Evolutionary conservation across 2,797 vertebrate species (phyloP), one percentile per base, ranked within the genome.

Genomic region (Falco biarmicus): DNA sequence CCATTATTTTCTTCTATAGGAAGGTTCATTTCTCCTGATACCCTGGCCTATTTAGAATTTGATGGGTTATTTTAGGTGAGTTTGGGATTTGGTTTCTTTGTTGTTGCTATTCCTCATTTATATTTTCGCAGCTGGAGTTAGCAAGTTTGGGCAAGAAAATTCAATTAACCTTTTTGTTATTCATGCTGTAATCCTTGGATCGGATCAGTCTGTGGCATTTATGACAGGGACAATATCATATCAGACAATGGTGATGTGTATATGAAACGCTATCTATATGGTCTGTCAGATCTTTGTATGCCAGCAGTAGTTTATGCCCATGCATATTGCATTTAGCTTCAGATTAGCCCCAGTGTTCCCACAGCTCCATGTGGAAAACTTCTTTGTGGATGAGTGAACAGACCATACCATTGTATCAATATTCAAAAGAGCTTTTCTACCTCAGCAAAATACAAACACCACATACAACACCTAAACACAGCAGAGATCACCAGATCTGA

Each of bases 61-160:
- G 24, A 65, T 78, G 13, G 0, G n/a, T 80, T 89, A 60, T 70
- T 86, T 93, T 77, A 77, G 7, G 31, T 24, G 43, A 4, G 13
- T 12, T 47, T 61, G 13, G 16, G 0, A 0, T 16, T 29, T 74
- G 16, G 0, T 0, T 16, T 29, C 68, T 66, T 77, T 48, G 22
- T 56, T 34, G 24, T 25, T 85, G 13, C 63, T 60, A 3, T 26
- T 84, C 8, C 9, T 81, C 12, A 26, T 57, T 76, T 82, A 13
- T 78, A 48, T 88, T 73, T 90, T 93, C 63, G 73, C 25, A 59
- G 14, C 16, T 83, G 61, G 20, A 80, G 10, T 37, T 77, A 66
- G 20, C 15, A 74, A 60, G 21, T 88, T 91, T 69, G 34, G 65
- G 53, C 11, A 79, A 91, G 37, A 68, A 78, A 86, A 20, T 76